Conservation (phyloP, 2,113 vertebrate genomes). For the Taxidea taxus region DNA sequence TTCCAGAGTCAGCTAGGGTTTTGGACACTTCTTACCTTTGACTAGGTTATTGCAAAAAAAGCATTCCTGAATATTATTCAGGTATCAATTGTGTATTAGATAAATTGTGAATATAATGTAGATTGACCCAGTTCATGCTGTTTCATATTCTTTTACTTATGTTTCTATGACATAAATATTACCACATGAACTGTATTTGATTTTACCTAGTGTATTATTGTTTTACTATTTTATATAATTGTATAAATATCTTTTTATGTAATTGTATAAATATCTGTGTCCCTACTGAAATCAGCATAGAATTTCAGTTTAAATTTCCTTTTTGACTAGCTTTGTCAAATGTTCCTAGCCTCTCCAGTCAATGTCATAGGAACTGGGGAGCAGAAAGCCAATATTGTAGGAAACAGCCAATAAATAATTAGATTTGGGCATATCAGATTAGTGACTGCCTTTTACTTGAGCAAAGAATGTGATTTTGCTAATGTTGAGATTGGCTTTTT, state of each 20-base stretch:
- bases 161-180: not conserved
- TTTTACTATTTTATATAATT: not conserved
- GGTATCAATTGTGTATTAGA: not conserved
- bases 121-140: not conserved
- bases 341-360: not conserved
- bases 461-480: not conserved
- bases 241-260: not conserved
- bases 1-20: not conserved
- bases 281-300: not conserved
- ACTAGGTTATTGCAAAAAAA: not conserved
- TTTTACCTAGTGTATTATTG: not conserved
- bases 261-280: not conserved
- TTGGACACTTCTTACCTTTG: not conserved
- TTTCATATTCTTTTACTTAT: not conserved
- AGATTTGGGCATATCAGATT: not conserved
- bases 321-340: not conserved
- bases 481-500: not conserved
- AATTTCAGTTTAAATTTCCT: not conserved
- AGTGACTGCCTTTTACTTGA: not conserved
- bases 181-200: not conserved
- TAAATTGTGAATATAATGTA: not conserved
- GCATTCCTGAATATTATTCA: not conserved
- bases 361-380: accelerated
- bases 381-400: not conserved
- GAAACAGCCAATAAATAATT: not conserved